These are phyloP conservation scores for Oxyura jamaicensis DNA, from an alignment of 2,113 vertebrate species.

Conservation along the genomic window DNA sequence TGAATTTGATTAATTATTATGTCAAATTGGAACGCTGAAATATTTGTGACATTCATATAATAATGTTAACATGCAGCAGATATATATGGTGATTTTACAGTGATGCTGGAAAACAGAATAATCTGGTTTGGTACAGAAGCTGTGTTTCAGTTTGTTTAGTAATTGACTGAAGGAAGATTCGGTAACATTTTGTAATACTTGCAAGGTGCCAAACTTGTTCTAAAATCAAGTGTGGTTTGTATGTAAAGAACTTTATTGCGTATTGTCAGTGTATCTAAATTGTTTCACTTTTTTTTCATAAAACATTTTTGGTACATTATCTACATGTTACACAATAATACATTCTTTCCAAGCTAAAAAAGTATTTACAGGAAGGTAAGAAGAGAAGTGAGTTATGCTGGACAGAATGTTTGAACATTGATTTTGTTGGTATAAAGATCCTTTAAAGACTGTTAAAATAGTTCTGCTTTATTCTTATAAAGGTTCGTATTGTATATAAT, in stretches of 20 bases:
- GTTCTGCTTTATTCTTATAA: not conserved
- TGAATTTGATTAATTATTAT: constrained; percentile 11
- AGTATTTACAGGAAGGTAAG: not conserved
- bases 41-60: not conserved
- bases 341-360: not conserved
- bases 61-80: not conserved
- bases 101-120: not conserved
- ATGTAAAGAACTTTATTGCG: not conserved
- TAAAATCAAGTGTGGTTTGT: not conserved
- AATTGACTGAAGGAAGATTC: not conserved
- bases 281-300: not conserved
- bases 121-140: not conserved
- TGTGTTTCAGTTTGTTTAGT: not conserved
- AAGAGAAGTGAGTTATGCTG: not conserved
- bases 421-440: not conserved
- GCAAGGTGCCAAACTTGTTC: not conserved
- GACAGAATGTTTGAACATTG: not conserved
- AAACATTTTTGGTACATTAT: not conserved
- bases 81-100: not conserved
- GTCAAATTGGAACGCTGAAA: not conserved
- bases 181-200: not conserved
- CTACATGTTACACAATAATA: not conserved
- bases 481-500: not conserved
- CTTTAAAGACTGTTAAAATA: not conserved
- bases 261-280: not conserved